Evolutionary conservation across 2,888 invertebrate genomes (phyloP), one percentile per base, ranked within the genome.

Genomic region (Eucera pruinosa): DNA sequence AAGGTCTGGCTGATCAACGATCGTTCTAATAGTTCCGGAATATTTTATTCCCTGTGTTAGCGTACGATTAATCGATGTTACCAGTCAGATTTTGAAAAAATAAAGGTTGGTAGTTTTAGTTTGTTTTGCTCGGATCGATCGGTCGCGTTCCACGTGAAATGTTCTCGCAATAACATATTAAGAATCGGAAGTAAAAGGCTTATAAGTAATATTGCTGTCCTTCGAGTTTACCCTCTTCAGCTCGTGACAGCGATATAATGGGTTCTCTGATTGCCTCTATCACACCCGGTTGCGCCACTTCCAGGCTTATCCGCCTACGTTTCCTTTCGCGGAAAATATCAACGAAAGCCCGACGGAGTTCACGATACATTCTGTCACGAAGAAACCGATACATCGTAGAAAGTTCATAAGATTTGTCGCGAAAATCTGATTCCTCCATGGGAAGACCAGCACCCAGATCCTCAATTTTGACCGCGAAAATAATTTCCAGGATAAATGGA

Each of bases 181-280:
- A 67, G 71, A 75, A 71, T 67, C 70, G 43, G 58, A 60, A 61
- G 74, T 43, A 65, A 75, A 80, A 78, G 67, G 71, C 66, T 81
- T 81, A 74, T 72, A 68, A 74, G 81, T 74, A 78, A 81, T 74
- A 81, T 78, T 39, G 70, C 66, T 64, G 67, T 64, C 58, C 62
- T 23, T 41, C 67, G 58, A 67, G 71, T 76, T 73, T 74, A 75
- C 72, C 67, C 77, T 85, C 77, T 81, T 76, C 76, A 80, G 66
- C 57, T 48, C 58, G 65, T 76, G 72, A 80, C 78, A 81, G 83
- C 77, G 66, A 79, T 73, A 80, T 86, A 80, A 87, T 80, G 62
- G 81, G 75, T 68, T 80, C 68, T 72, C 75, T 75, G 86, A 83
- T 84, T 84, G 84, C 80, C 78, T 80, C 76, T 82, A 84, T 87